These are phyloP conservation scores for Serrognathus titanus DNA, from an alignment of 2,888 invertebrate genomes.

Conservation along the genomic window DNA sequence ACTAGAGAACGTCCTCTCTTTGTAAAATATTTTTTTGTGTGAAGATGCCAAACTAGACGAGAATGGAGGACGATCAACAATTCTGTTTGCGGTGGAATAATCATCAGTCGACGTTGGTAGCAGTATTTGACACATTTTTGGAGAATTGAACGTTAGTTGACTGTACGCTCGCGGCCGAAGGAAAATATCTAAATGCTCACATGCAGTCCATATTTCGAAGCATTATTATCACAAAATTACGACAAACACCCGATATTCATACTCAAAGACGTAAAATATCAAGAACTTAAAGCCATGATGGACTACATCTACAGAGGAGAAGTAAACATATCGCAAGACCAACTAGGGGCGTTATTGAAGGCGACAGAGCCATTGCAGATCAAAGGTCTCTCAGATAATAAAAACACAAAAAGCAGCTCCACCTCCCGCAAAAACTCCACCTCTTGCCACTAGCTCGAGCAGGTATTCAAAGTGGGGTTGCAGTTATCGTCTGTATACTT, in stretches of 20 bases:
- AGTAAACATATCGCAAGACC: constrained; percentile 90
- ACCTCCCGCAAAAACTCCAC: constrained; percentile 45
- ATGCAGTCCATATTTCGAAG: constrained; percentile 87
- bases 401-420: constrained; percentile 45
- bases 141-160: constrained; percentile 91
- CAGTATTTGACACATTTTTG: constrained; percentile 86
- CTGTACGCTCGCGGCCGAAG: constrained; percentile 91
- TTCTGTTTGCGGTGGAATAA: constrained; percentile 95
- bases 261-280: constrained; percentile 86
- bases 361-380: constrained; percentile 90
- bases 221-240: constrained; percentile 81
- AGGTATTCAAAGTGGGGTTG: no score
- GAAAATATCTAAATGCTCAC: constrained; percentile 90
- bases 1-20: no score
- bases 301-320: constrained; percentile 93
- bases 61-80: constrained; percentile 88
- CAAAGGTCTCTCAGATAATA: constrained; percentile 85
- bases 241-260: constrained; percentile 91
- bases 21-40: no score
- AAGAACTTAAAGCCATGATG: constrained; percentile 87
- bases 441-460: constrained; percentile 49
- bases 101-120: constrained; percentile 88
- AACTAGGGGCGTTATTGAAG: constrained; percentile 81
- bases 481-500: no score
- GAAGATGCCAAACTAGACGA: no score